Evolutionary conservation across 2,888 invertebrate species (phyloP).

Genomic region (Trachelus troglodyta): DNA sequence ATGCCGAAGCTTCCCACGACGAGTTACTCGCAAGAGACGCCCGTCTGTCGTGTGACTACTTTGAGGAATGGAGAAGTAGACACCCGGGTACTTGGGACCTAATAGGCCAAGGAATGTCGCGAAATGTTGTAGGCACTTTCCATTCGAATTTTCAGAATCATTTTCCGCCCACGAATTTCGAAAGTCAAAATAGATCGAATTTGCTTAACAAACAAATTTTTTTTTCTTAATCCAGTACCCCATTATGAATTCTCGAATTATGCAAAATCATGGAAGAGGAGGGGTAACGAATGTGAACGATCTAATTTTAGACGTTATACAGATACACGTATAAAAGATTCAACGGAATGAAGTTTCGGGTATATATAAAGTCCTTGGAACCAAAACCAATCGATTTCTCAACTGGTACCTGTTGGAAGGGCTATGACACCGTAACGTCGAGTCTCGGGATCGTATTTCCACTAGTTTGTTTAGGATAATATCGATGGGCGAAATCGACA

Average conservation of each 20-base stretch:
- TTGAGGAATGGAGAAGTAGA: slow-evolving; percentile 1
- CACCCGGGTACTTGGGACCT: not conserved
- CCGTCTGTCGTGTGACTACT: slow-evolving; percentile 8
- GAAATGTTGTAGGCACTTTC: not conserved
- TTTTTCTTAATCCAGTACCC: not conserved
- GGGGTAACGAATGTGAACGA: not conserved
- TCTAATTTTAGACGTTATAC: not conserved
- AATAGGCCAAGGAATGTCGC: not conserved
- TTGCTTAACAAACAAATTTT: not conserved
- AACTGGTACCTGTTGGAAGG: not conserved
- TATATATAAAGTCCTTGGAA: not conserved
- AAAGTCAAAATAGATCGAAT: not conserved
- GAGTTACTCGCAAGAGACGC: slow-evolving; percentile 4
- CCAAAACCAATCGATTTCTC: not conserved
- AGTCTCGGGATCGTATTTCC: not conserved
- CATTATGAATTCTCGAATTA: not conserved
- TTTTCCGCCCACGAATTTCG: not conserved
- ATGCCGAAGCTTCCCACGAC: slow-evolving; percentile 47
- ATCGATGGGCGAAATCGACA: not conserved
- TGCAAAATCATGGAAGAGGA: not conserved
- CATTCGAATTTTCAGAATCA: not conserved
- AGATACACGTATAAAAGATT: not conserved
- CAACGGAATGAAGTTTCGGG: not conserved
- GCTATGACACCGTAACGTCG: not conserved
- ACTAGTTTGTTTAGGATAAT: not conserved